These are phyloP conservation scores for human DNA, from an alignment of 2,113 vertebrate genomes.

Conservation along the genomic window DNA sequence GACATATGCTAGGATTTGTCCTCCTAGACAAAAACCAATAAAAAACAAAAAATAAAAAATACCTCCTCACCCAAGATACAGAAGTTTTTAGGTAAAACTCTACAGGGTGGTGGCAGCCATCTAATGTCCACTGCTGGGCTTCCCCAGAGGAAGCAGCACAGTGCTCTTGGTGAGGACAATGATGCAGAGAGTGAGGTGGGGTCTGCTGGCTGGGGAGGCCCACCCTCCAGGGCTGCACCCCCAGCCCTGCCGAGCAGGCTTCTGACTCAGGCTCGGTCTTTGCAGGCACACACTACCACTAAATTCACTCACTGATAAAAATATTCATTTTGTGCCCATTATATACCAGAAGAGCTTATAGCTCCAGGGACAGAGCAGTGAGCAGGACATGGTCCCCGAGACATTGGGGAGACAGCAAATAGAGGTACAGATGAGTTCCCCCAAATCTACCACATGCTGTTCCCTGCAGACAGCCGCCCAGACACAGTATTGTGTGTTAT, in stretches of 20 bases:
- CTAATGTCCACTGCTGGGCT: not conserved
- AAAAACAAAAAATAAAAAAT: not conserved
- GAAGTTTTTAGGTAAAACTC: not conserved
- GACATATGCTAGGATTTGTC: not conserved
- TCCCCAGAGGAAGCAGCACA: not conserved
- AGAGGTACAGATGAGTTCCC: not conserved
- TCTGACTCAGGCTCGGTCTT: not conserved
- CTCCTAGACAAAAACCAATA: not conserved
- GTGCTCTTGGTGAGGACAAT: not conserved
- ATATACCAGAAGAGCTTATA: not conserved
- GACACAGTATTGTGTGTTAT: not conserved
- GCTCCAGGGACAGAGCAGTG: not conserved
- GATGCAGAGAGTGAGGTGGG: not conserved
- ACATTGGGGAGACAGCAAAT: no score
- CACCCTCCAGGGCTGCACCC: not conserved
- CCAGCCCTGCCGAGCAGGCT: not conserved
- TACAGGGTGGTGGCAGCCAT: not conserved
- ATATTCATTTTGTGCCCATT: not conserved
- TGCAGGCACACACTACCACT: no score
- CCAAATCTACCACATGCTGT: not conserved
- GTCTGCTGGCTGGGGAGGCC: not conserved
- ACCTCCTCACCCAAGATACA: not conserved
- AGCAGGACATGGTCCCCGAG: not conserved
- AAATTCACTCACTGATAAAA: not conserved
- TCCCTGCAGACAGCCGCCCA: not conserved